These are phyloP conservation scores for Nasonia longicornis DNA, from an alignment of 1,140 invertebrate species.

Conservation along the genomic window DNA sequence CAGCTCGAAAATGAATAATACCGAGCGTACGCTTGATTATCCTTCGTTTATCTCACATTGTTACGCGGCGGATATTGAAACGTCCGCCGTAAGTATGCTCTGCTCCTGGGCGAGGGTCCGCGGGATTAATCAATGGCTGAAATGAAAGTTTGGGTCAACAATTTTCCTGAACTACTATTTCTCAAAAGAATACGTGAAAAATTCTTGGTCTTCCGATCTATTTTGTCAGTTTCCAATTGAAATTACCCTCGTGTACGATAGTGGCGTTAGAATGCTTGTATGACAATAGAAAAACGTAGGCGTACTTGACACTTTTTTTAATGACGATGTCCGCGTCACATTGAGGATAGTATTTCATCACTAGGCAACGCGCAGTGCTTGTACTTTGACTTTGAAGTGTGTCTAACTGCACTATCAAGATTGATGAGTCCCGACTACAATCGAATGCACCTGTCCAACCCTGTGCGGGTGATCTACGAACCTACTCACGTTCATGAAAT, in stretches of 20 bases:
- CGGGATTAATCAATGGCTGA: neutral
- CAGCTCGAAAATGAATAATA: neutral
- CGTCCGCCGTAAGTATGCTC: neutral
- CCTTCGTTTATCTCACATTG: neutral
- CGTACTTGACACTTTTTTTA: neutral
- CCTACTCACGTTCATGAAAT: neutral
- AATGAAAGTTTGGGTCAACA: neutral
- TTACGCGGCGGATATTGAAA: neutral
- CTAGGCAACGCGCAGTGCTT: neutral
- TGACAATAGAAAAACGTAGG: neutral
- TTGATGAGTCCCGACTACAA: conserved; percentile 24
- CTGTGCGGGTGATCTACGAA: conserved; percentile 5
- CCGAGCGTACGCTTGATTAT: neutral
- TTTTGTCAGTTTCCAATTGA: neutral
- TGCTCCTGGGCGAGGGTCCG: neutral
- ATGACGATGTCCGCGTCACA: neutral
- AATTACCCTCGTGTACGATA: no score
- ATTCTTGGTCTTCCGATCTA: neutral
- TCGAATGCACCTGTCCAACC: conserved; percentile 14
- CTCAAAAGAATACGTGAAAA: neutral
- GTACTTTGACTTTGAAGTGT: conserved; percentile 2
- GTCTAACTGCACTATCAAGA: conserved; percentile 10
- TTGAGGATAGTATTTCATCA: no score
- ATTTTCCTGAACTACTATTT: neutral
- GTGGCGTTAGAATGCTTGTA: no score